Percentiles rank a stretch among this genome's conserved stretches.
These are phyloP conservation scores for Forficula auricularia DNA, from an alignment of 1,140 invertebrate species.

Conservation along the genomic window DNA sequence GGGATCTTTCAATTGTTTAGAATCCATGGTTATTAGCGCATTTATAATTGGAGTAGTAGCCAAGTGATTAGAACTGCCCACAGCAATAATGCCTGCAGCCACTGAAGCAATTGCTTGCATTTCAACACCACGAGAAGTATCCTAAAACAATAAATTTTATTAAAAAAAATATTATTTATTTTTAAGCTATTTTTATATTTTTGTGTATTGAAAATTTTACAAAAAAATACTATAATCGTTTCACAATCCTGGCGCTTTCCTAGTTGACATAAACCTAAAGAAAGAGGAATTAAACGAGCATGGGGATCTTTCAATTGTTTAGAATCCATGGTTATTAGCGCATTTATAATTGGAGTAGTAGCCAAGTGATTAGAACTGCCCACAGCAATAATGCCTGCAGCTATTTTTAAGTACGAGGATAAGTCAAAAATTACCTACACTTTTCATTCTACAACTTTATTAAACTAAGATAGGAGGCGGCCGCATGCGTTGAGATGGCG, in stretches of 20 bases:
- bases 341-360: constrained; percentile 38
- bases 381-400: constrained; percentile 44
- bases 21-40: constrained; percentile 37
- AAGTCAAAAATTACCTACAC: too few relatives aligned
- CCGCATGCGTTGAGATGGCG: too few relatives aligned
- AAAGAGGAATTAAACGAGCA: constrained; percentile 40
- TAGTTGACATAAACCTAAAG: constrained; percentile 40
- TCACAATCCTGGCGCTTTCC: constrained; percentile 25
- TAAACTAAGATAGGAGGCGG: too few relatives aligned
- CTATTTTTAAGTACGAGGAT: too few relatives aligned
- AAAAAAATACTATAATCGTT: too few relatives aligned
- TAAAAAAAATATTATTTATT: too few relatives aligned
- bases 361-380: constrained; percentile 40
- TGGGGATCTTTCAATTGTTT: constrained; percentile 39
- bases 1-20: constrained; percentile 37
- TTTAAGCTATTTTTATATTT: too few relatives aligned
- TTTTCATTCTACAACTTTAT: too few relatives aligned
- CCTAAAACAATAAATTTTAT: too few relatives aligned
- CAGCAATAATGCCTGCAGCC: constrained; percentile 42
- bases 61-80: constrained; percentile 39
- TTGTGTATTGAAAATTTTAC: too few relatives aligned
- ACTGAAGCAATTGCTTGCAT: constrained; percentile 40
- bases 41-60: constrained; percentile 41
- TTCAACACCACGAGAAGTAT: constrained; percentile 36
- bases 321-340: constrained; percentile 37